These are phyloP conservation scores for Poeciliopsis turrubarensis DNA, from an alignment of 2,113 vertebrate genomes.

Conservation along the genomic window DNA sequence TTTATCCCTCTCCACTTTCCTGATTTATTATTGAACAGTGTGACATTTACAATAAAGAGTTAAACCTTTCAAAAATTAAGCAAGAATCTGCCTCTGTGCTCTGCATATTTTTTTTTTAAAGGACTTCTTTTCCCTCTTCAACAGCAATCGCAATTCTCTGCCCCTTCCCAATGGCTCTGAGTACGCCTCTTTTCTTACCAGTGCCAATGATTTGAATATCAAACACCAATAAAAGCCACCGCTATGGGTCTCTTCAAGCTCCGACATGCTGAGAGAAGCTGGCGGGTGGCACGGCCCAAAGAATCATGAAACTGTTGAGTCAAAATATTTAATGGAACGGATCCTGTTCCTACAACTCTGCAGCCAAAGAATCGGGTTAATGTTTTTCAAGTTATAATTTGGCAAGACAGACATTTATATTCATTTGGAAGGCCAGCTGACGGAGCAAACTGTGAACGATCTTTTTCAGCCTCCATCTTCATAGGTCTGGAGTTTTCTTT, in stretches of 20 bases:
- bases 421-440: slow-evolving; percentile 34
- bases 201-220: slow-evolving; percentile 76
- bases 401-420: slow-evolving; percentile 49
- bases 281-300: slow-evolving; percentile 46
- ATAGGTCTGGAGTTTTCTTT: neutral
- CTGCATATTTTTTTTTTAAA: slow-evolving; percentile 44
- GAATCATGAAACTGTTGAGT: slow-evolving; percentile 63
- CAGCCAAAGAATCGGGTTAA: slow-evolving; percentile 62
- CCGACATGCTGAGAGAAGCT: slow-evolving; percentile 58
- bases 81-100: slow-evolving; percentile 8
- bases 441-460: slow-evolving; percentile 32
- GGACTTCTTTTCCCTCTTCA: slow-evolving; percentile 15
- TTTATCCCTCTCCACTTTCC: slow-evolving; percentile 19
- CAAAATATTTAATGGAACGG: slow-evolving; percentile 69
- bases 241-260: slow-evolving; percentile 65
- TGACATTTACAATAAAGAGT: slow-evolving; percentile 42
- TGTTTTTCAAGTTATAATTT: slow-evolving; percentile 54
- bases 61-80: slow-evolving; percentile 37
- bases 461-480: slow-evolving; percentile 20
- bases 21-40: slow-evolving; percentile 59
- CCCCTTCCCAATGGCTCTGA: slow-evolving; percentile 38
- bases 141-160: slow-evolving; percentile 20
- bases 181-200: slow-evolving; percentile 43
- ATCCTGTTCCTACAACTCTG: slow-evolving; percentile 54
- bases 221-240: slow-evolving; percentile 68